A percentile compares a stretch with the other conserved stretches of the same genome.
phyloP scores from a whole-genome alignment of 2,797 vertebrate genomes.

The Picus viridis region DNA sequence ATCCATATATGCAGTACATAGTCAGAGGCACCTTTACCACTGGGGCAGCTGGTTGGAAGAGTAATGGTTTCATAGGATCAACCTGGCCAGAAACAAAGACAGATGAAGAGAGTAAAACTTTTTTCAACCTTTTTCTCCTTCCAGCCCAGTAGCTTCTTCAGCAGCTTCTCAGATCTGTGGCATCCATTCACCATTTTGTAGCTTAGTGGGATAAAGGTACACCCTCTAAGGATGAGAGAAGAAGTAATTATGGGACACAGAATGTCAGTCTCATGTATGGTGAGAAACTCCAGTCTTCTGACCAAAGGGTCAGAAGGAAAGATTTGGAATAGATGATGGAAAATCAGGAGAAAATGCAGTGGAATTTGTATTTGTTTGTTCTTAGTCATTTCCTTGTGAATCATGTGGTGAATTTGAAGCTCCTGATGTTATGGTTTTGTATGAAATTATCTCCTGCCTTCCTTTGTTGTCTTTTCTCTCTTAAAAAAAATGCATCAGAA shows the following conservation, averaged over 20 bases:
- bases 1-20: no score
- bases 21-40: neutral
- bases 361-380: neutral
- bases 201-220: neutral
- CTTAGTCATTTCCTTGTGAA: neutral
- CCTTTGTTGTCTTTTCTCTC: neutral
- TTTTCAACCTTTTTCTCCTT: neutral
- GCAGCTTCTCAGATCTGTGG: neutral
- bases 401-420: neutral
- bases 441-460: neutral
- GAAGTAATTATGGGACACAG: neutral
- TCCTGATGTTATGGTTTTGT: neutral
- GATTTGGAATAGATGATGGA: neutral
- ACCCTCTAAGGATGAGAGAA: neutral
- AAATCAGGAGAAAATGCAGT: neutral
- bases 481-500: neutral
- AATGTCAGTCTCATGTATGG: neutral
- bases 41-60: neutral
- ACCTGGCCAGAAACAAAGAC: neutral
- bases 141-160: neutral
- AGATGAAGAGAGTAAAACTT: neutral
- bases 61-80: neutral
- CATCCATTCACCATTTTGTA: neutral
- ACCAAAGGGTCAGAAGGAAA: neutral
- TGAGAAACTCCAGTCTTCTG: neutral